Base-by-base conservation (phyloP, 2,888 invertebrate genomes). In the Eristalinus sepulchralis region DNA sequence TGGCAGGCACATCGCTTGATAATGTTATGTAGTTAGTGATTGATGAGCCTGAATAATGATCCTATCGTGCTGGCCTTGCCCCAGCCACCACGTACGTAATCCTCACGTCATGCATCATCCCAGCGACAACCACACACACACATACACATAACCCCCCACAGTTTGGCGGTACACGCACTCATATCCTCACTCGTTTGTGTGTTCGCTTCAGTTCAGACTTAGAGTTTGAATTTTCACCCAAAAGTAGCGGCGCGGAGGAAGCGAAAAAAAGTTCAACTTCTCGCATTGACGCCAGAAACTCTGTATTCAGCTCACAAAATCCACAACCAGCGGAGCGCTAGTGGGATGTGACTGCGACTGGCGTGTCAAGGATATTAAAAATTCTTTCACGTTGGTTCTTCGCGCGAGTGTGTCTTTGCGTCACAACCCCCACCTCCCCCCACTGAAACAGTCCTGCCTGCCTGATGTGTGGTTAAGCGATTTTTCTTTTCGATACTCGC, bases 21-120 rank as follows among this genome's bases (percentile, higher is more conserved):
- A 86, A 85, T 87, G 89, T 86, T 79, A 86, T 83, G 86, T 86
- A 83, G 88, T 88, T 88, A 81, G 88, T 88, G 88, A 88, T 86
- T 88, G 88, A 89, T 89, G 89, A 86, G 86, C 71, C 86, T 86
- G 89, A 89, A 89, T 88, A 89, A 89, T 88, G 81, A 83, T 81
- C 68, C 83, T 88, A 88, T 86, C 88, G 81, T 75, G 60, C 67
- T 71, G 71, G 71, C 86, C 83, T 83, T 86, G 64, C 75, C 67
- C 73, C 66, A n/a, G 67, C 47, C 47, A n/a, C 47, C 36, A 80
- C 57, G 72, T 67, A 68, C 63, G 75, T 63, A 22, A 39, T 62
- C 67, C 76, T 64, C 22, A 57, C 67, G 71, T 67, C 73, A 82
- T 85, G 72, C 82, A 85, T 82, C 82, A 82, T 70, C 13, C 63